Evolutionary conservation across 2,113 vertebrate genomes (phyloP), one percentile per base, ranked within the genome.

Genomic region (Pseudorectes ferrugineus): DNA sequence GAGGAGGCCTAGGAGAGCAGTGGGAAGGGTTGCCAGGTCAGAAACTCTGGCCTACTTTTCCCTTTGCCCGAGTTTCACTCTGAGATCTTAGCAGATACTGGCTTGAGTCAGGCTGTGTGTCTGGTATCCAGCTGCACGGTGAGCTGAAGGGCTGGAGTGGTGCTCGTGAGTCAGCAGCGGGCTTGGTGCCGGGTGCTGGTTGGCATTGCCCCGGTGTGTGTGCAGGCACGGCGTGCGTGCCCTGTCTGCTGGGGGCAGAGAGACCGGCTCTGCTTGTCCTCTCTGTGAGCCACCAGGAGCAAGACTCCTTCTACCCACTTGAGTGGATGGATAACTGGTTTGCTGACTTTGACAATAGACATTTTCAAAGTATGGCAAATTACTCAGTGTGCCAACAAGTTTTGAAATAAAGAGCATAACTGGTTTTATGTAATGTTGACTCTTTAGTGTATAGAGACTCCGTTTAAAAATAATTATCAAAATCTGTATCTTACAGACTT

Each of bases 141-240:
- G 42, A 78, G 70, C 24, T 23, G 62, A 7, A 57, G 72, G 14
- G 25, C 19, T 62, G 83, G 54, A 31, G 71, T 12, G 21, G 42
- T 58, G 80, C 29, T 0, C 0, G 1, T 74, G 80, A 67, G 63
- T 81, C 73, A 66, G 68, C 19, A 0, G 66, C 23, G 62, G 49
- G 73, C 46, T 28, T 1, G 16, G 66, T 22, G 29, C 57, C 11
- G 6, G 2, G 13, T 5, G 12, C 70, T 24, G 35, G 22, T 65
- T 89, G 63, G 49, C 49, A 40, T 0, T 68, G 71, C 42, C 62
- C 40, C 11, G 71, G 5, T 19, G 26, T 26, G 42, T 0, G 0
- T 25, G 38, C n/a, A 3, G 25, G 36, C 82, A 42, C 0, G 0
- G 46, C 46, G 46, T 1, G 0, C 0, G 0, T 46, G n/a, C 76